Base-by-base conservation (phyloP, 2,113 vertebrate genomes). In the Ornithorhynchus anatinus region DNA sequence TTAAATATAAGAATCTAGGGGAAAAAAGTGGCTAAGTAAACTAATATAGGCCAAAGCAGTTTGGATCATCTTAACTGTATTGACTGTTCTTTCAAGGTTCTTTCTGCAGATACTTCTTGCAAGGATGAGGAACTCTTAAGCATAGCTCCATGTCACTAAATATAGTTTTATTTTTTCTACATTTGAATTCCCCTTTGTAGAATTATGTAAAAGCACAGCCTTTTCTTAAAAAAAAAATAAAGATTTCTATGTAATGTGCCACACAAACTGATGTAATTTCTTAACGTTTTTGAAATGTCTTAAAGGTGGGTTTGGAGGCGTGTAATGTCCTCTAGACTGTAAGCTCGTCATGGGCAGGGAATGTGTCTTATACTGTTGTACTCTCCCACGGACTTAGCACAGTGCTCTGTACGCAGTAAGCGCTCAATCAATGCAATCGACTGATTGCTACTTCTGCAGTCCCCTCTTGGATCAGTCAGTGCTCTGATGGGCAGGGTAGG, bases 151-250 rank as follows among this genome's bases (percentile, higher is more conserved):
- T 52, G 5, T 45, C 63, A 58, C n/a, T 31, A 56, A 50, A 63
- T 44, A 85, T 44, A 85, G 80, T 84, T 85, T n/a, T 87, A 87
- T 87, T 85, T 87, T 87, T 87, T 85, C 83, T 87, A 87, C 59
- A 60, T 82, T 81, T 62, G 69, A 74, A 77, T 73, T 84, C 72
- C 72, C 77, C 80, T 79, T 87, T 85, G 86, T 87, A 85, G 86
- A 84, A 79, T 85, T 77, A 79, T 87, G 86, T 85, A 85, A 69
- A 85, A 59, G 63, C 56, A 65, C 72, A 60, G 25, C 23, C 25
- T 16, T 79, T 75, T 48, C 70, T 62, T 79, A 78, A 82, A 81
- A 69, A 38, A 33, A 72, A 80, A 87, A 79, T 80, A 85, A 85
- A 85, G 44, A 63, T 72, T 77, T 82, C 76, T 66, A 62, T 51